A percentile compares a stretch with the other conserved stretches of the same genome.
Evolutionary conservation across 2,113 vertebrate species (phyloP).

Genomic region (Nymphicus hollandicus): DNA sequence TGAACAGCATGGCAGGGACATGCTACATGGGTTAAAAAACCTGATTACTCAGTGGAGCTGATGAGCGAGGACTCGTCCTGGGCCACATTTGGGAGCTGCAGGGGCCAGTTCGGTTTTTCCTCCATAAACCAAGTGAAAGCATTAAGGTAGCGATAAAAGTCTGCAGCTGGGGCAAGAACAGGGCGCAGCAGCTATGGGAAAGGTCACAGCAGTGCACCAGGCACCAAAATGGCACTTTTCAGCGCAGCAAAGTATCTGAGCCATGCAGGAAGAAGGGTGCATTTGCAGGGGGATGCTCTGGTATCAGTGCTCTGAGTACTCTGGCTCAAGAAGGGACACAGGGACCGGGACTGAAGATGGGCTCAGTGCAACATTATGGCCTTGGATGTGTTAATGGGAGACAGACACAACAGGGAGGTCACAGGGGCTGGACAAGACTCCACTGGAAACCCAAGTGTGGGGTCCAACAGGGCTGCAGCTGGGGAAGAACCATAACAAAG

Average conservation of each 20-base stretch:
- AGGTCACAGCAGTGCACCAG: accelerated
- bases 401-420: background rate
- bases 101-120: background rate
- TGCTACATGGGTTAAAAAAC: accelerated
- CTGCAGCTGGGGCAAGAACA: background rate
- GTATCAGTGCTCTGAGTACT: background rate
- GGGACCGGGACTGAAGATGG: background rate
- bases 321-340: accelerated
- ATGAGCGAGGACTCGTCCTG: accelerated
- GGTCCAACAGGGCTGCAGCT: background rate
- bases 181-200: accelerated
- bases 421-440: background rate
- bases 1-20: background rate
- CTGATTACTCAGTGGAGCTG: background rate
- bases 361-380: accelerated
- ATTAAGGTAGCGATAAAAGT: background rate
- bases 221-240: background rate
- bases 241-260: accelerated
- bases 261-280: background rate
- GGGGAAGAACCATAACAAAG: background rate
- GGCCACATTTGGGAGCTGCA: accelerated
- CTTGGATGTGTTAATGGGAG: background rate
- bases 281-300: background rate
- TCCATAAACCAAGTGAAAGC: background rate
- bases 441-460: accelerated